Conservation (phyloP, 2,797 vertebrate genomes). For the Diceros bicornis region DNA sequence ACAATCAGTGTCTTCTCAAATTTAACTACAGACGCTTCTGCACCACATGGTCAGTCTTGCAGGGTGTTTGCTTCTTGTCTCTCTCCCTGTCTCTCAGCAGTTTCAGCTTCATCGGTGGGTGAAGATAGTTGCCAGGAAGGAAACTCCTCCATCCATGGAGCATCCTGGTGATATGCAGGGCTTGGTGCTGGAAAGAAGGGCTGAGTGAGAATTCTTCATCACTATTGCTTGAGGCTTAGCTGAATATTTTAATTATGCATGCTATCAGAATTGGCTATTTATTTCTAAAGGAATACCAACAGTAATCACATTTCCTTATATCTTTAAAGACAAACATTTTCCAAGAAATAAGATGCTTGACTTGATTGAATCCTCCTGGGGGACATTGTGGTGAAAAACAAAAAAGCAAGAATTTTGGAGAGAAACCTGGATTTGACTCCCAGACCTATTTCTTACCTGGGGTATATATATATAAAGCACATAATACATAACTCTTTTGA, state of each 20-base stretch:
- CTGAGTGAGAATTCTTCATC: background rate
- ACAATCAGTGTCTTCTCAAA: background rate
- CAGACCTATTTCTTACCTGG: background rate
- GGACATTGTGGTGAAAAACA: conserved; percentile 1
- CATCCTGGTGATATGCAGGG: background rate
- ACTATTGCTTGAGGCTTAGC: background rate
- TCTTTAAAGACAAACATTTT: background rate
- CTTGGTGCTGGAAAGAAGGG: background rate
- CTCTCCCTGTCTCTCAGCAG: background rate
- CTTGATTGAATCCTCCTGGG: background rate
- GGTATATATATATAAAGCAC: background rate
- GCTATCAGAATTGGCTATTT: background rate
- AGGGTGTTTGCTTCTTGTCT: background rate
- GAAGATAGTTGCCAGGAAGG: background rate
- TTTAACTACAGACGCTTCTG: background rate
- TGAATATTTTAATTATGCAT: conserved; percentile 12
- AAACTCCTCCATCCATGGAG: background rate
- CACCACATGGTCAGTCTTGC: background rate
- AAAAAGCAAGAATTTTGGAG: conserved; percentile 9
- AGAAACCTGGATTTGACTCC: background rate
- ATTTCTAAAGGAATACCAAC: background rate
- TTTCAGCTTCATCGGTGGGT: background rate
- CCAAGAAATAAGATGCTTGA: conserved; percentile 3
- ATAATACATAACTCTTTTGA: background rate
- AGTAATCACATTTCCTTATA: background rate